phyloP scores from a whole-genome alignment of 2,113 vertebrate species.

The Deroptyus accipitrinus region DNA sequence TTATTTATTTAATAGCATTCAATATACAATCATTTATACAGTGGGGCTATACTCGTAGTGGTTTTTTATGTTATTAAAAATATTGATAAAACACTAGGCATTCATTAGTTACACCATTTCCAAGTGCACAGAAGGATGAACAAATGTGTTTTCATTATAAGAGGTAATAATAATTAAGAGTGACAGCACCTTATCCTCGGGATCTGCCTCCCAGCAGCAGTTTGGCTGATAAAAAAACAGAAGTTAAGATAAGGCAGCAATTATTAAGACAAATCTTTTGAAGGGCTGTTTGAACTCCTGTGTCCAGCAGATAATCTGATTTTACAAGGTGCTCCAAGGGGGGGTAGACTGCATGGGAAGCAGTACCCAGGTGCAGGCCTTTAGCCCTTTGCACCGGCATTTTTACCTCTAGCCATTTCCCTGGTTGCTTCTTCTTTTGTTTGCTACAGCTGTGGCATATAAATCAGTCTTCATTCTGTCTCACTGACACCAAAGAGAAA shows the following conservation, averaged over 20 bases:
- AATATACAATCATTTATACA: slow-evolving; percentile 15
- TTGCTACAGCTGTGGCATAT: slow-evolving; percentile 68
- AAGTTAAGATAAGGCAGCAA: slow-evolving; percentile 69
- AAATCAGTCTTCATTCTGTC: slow-evolving; percentile 68
- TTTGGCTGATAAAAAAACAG: slow-evolving; percentile 55
- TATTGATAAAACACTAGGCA: slow-evolving; percentile 42
- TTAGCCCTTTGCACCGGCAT: slow-evolving; percentile 71
- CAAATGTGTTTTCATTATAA: slow-evolving; percentile 64
- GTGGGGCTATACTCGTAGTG: background rate
- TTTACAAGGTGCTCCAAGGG: slow-evolving; percentile 53
- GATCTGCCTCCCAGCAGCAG: slow-evolving; percentile 61
- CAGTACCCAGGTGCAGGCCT: slow-evolving; percentile 78
- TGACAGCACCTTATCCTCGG: slow-evolving; percentile 63
- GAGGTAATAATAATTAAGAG: slow-evolving; percentile 66
- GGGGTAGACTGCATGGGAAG: background rate
- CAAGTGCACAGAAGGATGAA: slow-evolving; percentile 42
- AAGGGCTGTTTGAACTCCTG: slow-evolving; percentile 66
- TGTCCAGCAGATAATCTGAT: slow-evolving; percentile 72
- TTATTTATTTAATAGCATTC: slow-evolving; percentile 21
- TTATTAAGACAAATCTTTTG: slow-evolving; percentile 73
- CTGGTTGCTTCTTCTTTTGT: slow-evolving; percentile 64
- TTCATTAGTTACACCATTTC: slow-evolving; percentile 46
- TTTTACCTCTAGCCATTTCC: slow-evolving; percentile 68
- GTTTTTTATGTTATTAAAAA: slow-evolving; percentile 30
- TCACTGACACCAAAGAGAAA: slow-evolving; percentile 60